Conservation (phyloP, 2,888 invertebrate genomes). For the Tinea semifulvella region DNA sequence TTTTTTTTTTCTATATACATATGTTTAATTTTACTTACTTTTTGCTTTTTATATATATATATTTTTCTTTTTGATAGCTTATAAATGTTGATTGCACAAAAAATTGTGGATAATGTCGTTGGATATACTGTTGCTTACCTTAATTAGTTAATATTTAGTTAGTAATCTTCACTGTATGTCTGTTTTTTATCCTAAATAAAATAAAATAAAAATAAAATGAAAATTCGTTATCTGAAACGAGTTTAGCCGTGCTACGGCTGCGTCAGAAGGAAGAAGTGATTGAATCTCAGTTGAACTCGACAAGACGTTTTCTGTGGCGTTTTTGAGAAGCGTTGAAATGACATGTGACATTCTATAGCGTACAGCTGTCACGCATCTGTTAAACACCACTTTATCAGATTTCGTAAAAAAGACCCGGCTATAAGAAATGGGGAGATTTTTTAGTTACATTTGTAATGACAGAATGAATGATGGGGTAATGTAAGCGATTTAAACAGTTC, state of each 20-base stretch:
- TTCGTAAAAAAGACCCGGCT: slow-evolving; percentile 6
- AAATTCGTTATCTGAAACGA: no score
- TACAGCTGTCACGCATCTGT: slow-evolving; percentile 13
- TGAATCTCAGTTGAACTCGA: slow-evolving; percentile 1
- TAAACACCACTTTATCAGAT: slow-evolving; percentile 10
- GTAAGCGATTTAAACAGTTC: background rate
- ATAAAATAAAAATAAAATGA: no score
- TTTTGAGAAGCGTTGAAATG: slow-evolving; percentile 7
- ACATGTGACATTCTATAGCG: slow-evolving; percentile 9
- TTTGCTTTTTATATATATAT: no score
- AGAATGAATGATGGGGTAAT: slow-evolving; percentile 5
- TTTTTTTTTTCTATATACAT: no score
- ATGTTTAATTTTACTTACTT: no score
- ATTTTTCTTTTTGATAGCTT: no score
- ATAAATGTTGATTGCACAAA: no score
- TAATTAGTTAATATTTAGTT: no score
- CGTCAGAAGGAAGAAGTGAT: slow-evolving; percentile 2
- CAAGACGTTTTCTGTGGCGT: slow-evolving; percentile 3
- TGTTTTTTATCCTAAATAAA: no score
- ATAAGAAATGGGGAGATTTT: slow-evolving; percentile 1
- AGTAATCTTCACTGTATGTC: no score
- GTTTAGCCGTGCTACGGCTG: background rate
- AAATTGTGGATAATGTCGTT: no score
- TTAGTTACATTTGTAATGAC: background rate
- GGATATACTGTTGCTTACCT: no score